These are phyloP conservation scores for Automeris io DNA, from an alignment of 2,888 invertebrate genomes.

Conservation along the genomic window DNA sequence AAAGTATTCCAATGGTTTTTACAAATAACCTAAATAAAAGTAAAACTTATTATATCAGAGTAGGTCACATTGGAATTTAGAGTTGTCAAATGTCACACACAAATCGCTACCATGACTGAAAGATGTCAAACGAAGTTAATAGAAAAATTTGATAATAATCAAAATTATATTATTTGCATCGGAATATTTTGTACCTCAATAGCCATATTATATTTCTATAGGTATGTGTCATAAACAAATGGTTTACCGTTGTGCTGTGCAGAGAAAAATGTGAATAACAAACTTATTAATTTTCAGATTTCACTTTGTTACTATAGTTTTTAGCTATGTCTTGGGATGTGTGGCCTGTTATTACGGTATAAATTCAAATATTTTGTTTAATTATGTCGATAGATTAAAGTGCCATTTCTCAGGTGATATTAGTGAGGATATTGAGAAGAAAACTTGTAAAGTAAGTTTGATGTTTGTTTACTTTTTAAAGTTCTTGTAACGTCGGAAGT, in stretches of 20 bases:
- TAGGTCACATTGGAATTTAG: too few species aligned
- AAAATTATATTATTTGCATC: slow-evolving; percentile 65
- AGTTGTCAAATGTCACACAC: slow-evolving; percentile 44
- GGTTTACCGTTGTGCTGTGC: slow-evolving; percentile 14
- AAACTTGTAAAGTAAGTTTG: slow-evolving; percentile 44
- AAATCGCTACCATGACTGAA: slow-evolving; percentile 70
- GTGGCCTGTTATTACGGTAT: slow-evolving; percentile 67
- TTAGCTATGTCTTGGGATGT: slow-evolving; percentile 72
- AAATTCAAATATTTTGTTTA: slow-evolving; percentile 49
- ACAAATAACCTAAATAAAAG: too few species aligned
- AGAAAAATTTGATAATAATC: slow-evolving; percentile 68
- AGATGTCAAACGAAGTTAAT: slow-evolving; percentile 69
- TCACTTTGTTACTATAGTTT: slow-evolving; percentile 59
- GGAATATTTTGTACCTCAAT: slow-evolving; percentile 51
- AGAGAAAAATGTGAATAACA: slow-evolving; percentile 23
- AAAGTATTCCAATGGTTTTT: too few species aligned
- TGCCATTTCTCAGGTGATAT: slow-evolving; percentile 48
- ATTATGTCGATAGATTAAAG: slow-evolving; percentile 53
- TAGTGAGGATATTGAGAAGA: slow-evolving; percentile 28
- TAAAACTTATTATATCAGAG: too few species aligned
- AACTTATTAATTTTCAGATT: slow-evolving; percentile 51
- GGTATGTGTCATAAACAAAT: slow-evolving; percentile 31
- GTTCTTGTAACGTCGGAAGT: slow-evolving; percentile 4
- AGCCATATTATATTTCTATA: slow-evolving; percentile 62
- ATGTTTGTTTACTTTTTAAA: slow-evolving; percentile 20